A percentile compares a stretch with the other conserved stretches of the same genome.
Conservation (phyloP, 2,797 vertebrate species). For the Caiman crocodilus region DNA sequence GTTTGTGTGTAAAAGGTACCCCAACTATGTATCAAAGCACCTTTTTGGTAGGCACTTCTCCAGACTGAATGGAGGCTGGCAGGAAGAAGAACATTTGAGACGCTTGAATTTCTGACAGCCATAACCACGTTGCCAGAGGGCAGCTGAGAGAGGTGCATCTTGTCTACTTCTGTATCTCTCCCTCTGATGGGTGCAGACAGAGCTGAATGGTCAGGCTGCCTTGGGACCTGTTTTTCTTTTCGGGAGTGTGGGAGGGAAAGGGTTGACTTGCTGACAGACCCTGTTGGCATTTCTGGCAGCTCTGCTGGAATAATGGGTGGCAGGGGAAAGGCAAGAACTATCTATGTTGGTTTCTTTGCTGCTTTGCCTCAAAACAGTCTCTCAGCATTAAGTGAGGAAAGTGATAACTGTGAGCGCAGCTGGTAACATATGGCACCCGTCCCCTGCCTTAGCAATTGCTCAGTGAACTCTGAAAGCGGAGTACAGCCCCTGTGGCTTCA, state of each 20-base stretch:
- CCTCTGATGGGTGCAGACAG: accelerated
- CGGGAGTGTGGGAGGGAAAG: too few species aligned
- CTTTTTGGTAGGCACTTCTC: accelerated
- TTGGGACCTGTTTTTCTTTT: accelerated
- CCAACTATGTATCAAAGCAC: neutral
- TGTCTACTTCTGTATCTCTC: accelerated
- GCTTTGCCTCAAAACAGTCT: conserved; percentile 12
- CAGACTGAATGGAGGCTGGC: neutral
- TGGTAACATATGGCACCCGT: conserved; percentile 75
- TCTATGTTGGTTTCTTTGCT: neutral
- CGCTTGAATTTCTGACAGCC: neutral
- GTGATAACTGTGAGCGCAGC: conserved; percentile 48
- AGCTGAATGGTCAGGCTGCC: neutral
- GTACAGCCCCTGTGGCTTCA: conserved; percentile 56
- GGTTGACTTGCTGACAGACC: neutral
- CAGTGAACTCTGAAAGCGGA: conserved; percentile 73
- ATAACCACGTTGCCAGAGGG: accelerated
- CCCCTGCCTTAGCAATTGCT: conserved; percentile 75
- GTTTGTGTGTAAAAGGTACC: too few species aligned
- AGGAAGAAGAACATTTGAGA: neutral
- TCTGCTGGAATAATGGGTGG: neutral
- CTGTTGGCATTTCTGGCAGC: conserved; percentile 51
- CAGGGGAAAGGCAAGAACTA: accelerated
- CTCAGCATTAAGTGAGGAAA: neutral
- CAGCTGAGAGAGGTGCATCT: neutral